Evolutionary conservation across 2,888 invertebrate genomes (phyloP).

Genomic region (Phania funesta): DNA sequence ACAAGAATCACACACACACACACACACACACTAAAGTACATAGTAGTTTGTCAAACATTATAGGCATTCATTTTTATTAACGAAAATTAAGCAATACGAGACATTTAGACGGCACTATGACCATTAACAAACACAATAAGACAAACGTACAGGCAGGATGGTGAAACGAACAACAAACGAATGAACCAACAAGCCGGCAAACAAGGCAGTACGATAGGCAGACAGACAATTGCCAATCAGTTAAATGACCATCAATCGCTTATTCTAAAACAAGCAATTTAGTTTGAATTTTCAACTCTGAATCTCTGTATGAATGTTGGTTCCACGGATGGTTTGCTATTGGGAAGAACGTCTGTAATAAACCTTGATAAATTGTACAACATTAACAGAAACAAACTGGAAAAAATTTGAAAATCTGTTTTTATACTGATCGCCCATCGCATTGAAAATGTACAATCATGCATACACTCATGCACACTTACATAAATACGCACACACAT

Average conservation of each 20-base stretch:
- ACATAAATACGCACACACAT: too few species aligned
- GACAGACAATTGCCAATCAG: constrained; percentile 46
- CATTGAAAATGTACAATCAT: neutral
- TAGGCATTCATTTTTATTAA: constrained; percentile 30
- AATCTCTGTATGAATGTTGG: neutral
- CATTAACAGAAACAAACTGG: constrained; percentile 5
- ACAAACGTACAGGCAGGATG: constrained; percentile 25
- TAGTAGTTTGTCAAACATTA: constrained; percentile 31
- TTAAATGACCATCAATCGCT: constrained; percentile 52
- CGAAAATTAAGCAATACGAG: constrained; percentile 48
- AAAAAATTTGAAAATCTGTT: neutral
- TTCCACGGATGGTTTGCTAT: neutral
- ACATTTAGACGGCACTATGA: constrained; percentile 58
- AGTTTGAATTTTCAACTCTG: constrained; percentile 33
- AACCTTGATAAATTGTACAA: constrained; percentile 55
- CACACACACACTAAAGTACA: neutral
- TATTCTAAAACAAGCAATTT: constrained; percentile 47
- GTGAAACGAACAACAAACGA: neutral
- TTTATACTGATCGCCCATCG: constrained; percentile 24
- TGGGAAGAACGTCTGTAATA: constrained; percentile 4
- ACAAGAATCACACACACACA: neutral
- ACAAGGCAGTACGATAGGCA: constrained; percentile 43
- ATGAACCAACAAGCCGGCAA: constrained; percentile 4
- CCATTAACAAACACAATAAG: constrained; percentile 36
- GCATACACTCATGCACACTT: too few species aligned